Percentiles rank a stretch among this genome's conserved stretches.
phyloP scores from a whole-genome alignment of 2,113 vertebrate species.

The Acrocephalus arundinaceus region DNA sequence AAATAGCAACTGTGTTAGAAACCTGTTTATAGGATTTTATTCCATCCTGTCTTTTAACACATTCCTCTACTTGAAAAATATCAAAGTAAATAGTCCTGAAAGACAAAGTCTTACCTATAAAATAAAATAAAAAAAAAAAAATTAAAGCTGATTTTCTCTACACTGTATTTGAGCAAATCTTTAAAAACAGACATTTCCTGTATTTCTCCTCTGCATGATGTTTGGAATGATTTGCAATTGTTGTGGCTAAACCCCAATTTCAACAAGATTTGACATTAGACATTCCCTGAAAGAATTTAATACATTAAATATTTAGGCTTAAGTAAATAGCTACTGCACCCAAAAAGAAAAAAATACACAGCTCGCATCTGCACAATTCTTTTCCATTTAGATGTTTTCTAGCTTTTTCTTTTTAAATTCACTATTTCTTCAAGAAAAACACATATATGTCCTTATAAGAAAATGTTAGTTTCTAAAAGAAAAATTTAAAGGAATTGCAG shows the following conservation, averaged over 20 bases:
- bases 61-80: not conserved
- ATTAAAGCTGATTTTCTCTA: not conserved
- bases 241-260: not conserved
- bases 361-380: not conserved
- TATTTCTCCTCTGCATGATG: not conserved
- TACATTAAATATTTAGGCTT: not conserved
- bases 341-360: not conserved
- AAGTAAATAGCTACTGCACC: not conserved
- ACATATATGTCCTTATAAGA: not conserved
- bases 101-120: not conserved
- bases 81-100: not conserved
- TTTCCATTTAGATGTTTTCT: not conserved
- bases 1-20: conserved; percentile 39
- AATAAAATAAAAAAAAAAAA: not conserved
- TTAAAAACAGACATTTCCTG: not conserved
- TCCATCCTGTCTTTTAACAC: conserved; percentile 45
- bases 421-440: not conserved
- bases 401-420: not conserved
- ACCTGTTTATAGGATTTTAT: conserved; percentile 24
- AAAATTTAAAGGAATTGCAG: not conserved
- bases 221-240: not conserved
- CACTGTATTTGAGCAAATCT: not conserved
- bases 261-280: not conserved
- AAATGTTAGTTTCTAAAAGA: not conserved
- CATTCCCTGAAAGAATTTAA: not conserved